Base-by-base conservation (phyloP, 2,113 vertebrate species). In the Chaetodon trifascialis region DNA sequence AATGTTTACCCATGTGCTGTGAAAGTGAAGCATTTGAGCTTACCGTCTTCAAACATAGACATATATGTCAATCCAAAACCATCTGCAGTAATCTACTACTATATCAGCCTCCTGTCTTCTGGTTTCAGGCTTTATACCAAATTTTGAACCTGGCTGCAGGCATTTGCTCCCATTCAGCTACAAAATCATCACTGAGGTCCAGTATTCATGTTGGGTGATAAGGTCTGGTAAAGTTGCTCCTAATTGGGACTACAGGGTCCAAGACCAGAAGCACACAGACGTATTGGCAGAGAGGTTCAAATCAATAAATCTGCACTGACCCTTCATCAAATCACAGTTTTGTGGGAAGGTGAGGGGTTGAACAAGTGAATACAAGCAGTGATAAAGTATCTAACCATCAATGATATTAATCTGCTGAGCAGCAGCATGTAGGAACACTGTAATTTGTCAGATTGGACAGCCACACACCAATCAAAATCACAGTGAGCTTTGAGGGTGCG, bases 401-500 rank as follows among this genome's bases (percentile, higher is more conserved):
- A 11, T 16, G 34, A 67, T 56, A 73, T 73, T 40, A 62, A 80
- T 84, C 54, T 66, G 62, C 30, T 60, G 5, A 73, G 76, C 23
- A 11, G 51, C 23, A 56, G 44, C 21, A 9, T 64, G 34, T 8
- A 23, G 70, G 63, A 19, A 54, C 5, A 14, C 30, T 3, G 46
- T 19, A 16, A 75, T 80, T 70, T 72, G 76, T 86, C 77, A 76
- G 36, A 38, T 76, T 79, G 86, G 69, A 52, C 85, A 82, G 62
- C n/a, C 42, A 12, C 14, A 66, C 47, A 65, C 69, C 34, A 11
- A 76, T 70, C 72, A 72, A 62, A 55, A 40, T 47, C 73, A 36
- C 51, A 66, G 49, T 52, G 70, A 68, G 54, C 44, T 62, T 23
- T 58, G 64, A 86, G 65, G 72, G 36, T 16, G 25, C 21, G 40